phyloP scores from a whole-genome alignment of 1,140 invertebrate species.

The Phthorimaea operculella region DNA sequence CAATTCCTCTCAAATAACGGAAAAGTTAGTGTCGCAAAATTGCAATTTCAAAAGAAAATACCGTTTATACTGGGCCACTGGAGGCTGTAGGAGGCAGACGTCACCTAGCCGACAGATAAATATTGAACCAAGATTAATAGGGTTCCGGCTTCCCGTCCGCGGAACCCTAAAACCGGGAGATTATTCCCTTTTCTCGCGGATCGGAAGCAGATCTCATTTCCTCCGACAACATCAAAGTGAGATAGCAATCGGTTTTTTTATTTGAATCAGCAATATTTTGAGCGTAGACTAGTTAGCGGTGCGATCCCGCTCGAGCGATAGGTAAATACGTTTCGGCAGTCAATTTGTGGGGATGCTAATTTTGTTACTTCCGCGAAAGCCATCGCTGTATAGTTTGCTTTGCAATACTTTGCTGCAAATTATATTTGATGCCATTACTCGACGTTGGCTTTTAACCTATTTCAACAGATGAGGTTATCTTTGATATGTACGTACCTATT shows the following conservation, averaged over 20 bases:
- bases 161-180: slow-evolving; percentile 49
- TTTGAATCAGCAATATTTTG: slow-evolving; percentile 64
- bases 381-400: too few species aligned
- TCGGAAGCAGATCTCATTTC: slow-evolving; percentile 65
- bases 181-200: slow-evolving; percentile 63
- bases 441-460: too few species aligned
- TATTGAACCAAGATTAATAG: background rate
- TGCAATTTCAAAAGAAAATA: too few species aligned
- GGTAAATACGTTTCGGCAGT: slow-evolving; percentile 17
- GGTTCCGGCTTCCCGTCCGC: slow-evolving; percentile 1
- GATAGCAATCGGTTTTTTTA: slow-evolving; percentile 61
- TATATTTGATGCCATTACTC: too few species aligned
- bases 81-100: too few species aligned
- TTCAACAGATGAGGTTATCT: too few species aligned
- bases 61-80: too few species aligned
- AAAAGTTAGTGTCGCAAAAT: too few species aligned
- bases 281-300: slow-evolving; percentile 49
- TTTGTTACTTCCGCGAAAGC: slow-evolving; percentile 4
- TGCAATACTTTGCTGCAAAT: slow-evolving; percentile 11
- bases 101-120: slow-evolving; percentile 1
- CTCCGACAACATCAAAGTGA: slow-evolving; percentile 65
- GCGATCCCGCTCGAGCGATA: slow-evolving; percentile 20
- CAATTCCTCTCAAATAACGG: too few species aligned
- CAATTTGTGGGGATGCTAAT: slow-evolving; percentile 16
- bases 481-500: too few species aligned